A percentile compares a stretch with the other conserved stretches of the same genome.
These are phyloP conservation scores for Medauroidea extradentata DNA, from an alignment of 1,140 invertebrate species.

Conservation along the genomic window DNA sequence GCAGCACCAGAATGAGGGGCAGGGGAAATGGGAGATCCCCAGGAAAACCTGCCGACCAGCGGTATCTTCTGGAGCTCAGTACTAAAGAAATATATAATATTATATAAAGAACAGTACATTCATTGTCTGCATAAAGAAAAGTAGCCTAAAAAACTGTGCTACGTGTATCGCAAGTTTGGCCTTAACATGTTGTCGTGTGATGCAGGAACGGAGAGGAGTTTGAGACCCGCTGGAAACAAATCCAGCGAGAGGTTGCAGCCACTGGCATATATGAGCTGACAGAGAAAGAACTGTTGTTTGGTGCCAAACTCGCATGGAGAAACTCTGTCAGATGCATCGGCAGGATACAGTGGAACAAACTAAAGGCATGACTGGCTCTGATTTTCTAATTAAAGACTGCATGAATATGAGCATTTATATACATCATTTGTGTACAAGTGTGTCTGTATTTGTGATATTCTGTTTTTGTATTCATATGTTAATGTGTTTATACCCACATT, in stretches of 20 bases:
- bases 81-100: no score
- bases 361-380: constrained; percentile 33
- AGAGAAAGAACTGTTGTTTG: constrained; percentile 45
- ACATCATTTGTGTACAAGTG: background rate
- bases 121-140: no score
- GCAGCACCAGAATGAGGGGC: no score
- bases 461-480: no score
- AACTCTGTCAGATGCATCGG: constrained; percentile 51
- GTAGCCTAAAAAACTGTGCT: no score
- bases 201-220: constrained; percentile 8
- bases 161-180: no score
- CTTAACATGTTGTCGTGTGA: constrained; percentile 21
- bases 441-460: background rate
- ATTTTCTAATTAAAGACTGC: constrained; percentile 28
- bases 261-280: constrained; percentile 46
- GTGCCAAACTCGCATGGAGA: constrained; percentile 49
- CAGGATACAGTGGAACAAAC: constrained; percentile 50
- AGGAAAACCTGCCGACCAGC: no score
- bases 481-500: no score
- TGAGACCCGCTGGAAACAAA: constrained; percentile 36
- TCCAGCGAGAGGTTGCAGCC: constrained; percentile 38
- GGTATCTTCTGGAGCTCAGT: no score
- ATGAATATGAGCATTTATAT: background rate
- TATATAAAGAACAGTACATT: no score
- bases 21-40: no score